phyloP scores from a whole-genome alignment of 2,888 invertebrate genomes.

The Calephelis perditalis region DNA sequence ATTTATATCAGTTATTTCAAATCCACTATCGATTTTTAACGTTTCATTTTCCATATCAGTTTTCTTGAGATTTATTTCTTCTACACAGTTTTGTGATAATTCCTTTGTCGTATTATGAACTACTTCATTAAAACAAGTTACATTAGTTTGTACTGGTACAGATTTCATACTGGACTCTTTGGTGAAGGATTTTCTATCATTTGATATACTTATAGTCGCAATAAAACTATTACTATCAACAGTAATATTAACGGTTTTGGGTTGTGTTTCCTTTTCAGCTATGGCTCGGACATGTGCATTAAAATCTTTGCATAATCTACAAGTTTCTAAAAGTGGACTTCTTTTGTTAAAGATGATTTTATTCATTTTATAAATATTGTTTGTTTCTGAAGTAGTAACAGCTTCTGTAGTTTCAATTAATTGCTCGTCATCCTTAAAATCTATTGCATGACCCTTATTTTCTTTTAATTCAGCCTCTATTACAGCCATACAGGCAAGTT shows the following conservation, averaged over 20 bases:
- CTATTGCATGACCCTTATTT: background rate
- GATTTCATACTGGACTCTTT: constrained; percentile 28
- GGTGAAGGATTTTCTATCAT: constrained; percentile 29
- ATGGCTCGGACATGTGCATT: constrained; percentile 11
- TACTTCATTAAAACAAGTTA: constrained; percentile 4
- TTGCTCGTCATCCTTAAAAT: background rate
- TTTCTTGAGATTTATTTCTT: constrained; percentile 4
- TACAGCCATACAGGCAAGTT: constrained; percentile 51
- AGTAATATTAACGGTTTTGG: constrained; percentile 25
- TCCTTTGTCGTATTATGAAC: background rate
- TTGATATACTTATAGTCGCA: constrained; percentile 40
- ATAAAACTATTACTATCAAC: constrained; percentile 26
- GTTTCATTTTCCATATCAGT: constrained; percentile 9
- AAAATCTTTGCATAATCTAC: constrained; percentile 35
- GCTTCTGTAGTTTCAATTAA: constrained; percentile 6
- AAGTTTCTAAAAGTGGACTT: constrained; percentile 41
- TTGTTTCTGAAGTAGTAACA: constrained; percentile 8
- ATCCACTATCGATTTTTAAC: constrained; percentile 5
- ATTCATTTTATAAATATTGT: constrained; percentile 15
- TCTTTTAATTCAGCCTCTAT: constrained; percentile 41
- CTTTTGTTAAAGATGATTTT: constrained; percentile 56
- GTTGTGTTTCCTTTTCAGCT: constrained; percentile 11
- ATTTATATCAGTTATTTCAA: constrained; percentile 9
- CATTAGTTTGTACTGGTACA: constrained; percentile 48
- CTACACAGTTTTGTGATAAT: background rate